phyloP scores from a whole-genome alignment of 1,140 invertebrate genomes.

The Scaptomyza pallida region DNA sequence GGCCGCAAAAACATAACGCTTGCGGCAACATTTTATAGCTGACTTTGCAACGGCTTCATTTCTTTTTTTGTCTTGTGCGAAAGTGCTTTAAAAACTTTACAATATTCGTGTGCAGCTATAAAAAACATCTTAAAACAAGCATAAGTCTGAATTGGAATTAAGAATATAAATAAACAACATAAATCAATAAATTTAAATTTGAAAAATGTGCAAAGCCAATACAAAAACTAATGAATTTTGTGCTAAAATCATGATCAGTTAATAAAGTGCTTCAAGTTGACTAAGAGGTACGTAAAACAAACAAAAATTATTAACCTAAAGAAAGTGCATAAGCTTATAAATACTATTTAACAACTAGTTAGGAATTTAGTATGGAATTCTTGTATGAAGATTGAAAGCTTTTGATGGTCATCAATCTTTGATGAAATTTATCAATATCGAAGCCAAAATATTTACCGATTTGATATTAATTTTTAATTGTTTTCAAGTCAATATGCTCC shows the following conservation, averaged over 20 bases:
- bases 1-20: conserved; percentile 10
- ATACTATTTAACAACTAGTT: no score
- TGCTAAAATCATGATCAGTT: neutral
- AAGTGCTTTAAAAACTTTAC: neutral
- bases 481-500: no score
- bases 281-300: neutral
- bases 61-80: neutral
- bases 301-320: no score
- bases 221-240: neutral
- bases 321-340: no score
- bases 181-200: neutral
- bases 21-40: conserved; percentile 24
- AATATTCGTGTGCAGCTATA: neutral
- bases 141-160: neutral
- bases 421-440: no score
- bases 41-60: neutral
- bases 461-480: no score
- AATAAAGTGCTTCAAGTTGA: neutral
- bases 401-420: no score
- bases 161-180: neutral
- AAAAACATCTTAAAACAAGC: neutral
- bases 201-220: neutral
- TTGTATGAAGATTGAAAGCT: no score
- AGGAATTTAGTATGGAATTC: no score
- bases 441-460: no score